Percentiles rank a stretch among this genome's conserved stretches.
Conservation (phyloP, 2,888 invertebrate genomes). For the Rotaria socialis region DNA sequence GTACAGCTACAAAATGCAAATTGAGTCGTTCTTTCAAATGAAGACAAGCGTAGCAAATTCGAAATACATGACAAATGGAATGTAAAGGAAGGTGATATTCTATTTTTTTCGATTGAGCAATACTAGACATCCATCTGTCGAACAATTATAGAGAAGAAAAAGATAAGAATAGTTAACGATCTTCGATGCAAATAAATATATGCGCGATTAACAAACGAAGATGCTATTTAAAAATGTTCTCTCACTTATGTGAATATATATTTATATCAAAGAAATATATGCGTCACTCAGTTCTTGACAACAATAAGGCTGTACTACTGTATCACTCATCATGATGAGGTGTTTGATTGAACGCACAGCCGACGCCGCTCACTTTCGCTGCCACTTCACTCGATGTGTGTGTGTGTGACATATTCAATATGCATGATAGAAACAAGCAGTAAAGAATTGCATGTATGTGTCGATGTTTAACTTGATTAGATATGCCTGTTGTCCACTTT, state of each 20-base stretch:
- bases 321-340: slow-evolving; percentile 25
- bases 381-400: neutral
- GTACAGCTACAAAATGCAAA: slow-evolving; percentile 5
- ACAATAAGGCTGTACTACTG: slow-evolving; percentile 5
- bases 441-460: slow-evolving; percentile 19
- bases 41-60: slow-evolving; percentile 25
- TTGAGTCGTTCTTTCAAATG: slow-evolving; percentile 32
- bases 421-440: neutral
- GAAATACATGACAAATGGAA: slow-evolving; percentile 29
- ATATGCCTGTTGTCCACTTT: neutral
- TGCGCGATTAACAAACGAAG: neutral
- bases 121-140: slow-evolving; percentile 29
- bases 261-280: neutral
- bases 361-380: slow-evolving; percentile 4
- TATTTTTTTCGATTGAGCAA: slow-evolving; percentile 3
- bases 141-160: neutral
- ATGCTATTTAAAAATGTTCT: neutral
- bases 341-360: slow-evolving; percentile 8
- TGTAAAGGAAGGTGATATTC: neutral
- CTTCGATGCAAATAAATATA: neutral
- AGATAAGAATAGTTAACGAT: slow-evolving; percentile 21
- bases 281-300: neutral
- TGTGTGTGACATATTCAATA: slow-evolving; percentile 25
- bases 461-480: slow-evolving; percentile 32
- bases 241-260: neutral